Evolutionary conservation across 2,888 invertebrate genomes (phyloP).

Genomic region (Stenotaenia linearis): DNA sequence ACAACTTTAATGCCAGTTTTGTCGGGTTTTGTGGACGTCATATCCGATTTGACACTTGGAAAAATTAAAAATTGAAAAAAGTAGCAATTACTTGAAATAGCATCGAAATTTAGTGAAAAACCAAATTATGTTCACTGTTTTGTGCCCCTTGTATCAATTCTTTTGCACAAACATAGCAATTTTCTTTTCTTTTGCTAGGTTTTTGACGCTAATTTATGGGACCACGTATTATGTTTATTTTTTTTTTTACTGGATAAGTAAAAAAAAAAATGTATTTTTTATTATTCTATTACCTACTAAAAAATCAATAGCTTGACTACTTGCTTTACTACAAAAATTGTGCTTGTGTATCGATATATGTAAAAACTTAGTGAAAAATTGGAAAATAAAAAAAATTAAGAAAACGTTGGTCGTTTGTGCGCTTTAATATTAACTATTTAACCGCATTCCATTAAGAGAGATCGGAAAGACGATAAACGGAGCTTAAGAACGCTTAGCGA

Average conservation of each 20-base stretch:
- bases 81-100: background rate
- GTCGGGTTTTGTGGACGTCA: background rate
- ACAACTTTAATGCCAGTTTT: background rate
- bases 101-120: background rate
- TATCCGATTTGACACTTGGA: background rate
- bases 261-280: background rate
- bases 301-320: background rate
- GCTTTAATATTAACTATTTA: too few relatives aligned
- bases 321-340: background rate
- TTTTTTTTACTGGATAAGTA: background rate
- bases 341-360: background rate
- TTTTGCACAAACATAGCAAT: background rate
- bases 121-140: background rate
- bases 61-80: background rate
- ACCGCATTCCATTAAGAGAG: too few relatives aligned
- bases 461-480: too few relatives aligned
- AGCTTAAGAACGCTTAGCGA: too few relatives aligned
- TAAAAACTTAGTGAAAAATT: background rate
- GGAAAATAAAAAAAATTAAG: constrained; percentile 6
- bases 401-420: too few relatives aligned
- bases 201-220: background rate
- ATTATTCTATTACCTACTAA: background rate
- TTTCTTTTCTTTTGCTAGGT: background rate
- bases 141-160: background rate
- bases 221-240: background rate